Percentiles rank a stretch among this genome's conserved stretches.
These are phyloP conservation scores for Cheirogaleus medius DNA, from an alignment of 2,113 vertebrate genomes.

Conservation along the genomic window DNA sequence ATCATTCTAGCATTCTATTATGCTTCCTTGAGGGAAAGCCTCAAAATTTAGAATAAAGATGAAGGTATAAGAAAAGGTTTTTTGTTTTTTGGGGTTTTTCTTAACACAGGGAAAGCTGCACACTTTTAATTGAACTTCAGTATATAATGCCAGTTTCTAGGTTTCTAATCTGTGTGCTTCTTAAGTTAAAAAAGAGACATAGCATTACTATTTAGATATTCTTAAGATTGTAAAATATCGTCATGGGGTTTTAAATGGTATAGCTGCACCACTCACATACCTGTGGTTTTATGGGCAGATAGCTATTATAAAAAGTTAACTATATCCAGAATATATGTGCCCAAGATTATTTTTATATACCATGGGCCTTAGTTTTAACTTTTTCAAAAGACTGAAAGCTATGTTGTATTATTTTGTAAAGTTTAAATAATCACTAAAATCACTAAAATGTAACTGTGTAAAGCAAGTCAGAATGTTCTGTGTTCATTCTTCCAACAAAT, in stretches of 20 bases:
- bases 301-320: background rate
- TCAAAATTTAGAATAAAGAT: background rate
- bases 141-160: background rate
- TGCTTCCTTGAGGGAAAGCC: background rate
- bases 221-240: background rate
- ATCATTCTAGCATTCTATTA: background rate
- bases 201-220: background rate
- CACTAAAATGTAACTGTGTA: background rate
- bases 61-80: background rate
- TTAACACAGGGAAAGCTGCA: background rate
- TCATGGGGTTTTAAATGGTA: background rate
- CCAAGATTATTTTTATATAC: background rate
- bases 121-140: background rate
- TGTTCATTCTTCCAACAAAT: background rate
- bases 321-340: background rate
- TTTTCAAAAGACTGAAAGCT: constrained; percentile 27
- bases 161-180: background rate
- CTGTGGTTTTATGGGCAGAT: background rate
- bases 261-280: background rate
- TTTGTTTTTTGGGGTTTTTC: too few relatives aligned
- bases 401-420: background rate
- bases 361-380: background rate
- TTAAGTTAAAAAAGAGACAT: background rate
- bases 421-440: background rate
- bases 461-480: background rate